Evolutionary conservation across 2,888 invertebrate genomes (phyloP).

Genomic region (Phoronis australis): DNA sequence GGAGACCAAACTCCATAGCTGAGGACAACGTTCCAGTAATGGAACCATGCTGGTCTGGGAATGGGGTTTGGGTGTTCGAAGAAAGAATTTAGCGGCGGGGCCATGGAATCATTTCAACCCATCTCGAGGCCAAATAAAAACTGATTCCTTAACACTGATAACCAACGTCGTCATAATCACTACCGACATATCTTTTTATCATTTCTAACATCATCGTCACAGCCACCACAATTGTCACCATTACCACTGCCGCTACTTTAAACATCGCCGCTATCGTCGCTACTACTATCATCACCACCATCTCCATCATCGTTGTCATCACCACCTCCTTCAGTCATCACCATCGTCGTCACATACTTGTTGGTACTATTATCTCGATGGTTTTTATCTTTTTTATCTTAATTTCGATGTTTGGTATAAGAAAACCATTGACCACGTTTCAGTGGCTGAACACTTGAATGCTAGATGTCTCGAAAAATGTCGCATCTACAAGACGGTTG

Average conservation of each 20-base stretch:
- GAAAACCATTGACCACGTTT: not conserved
- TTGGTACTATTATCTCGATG: not conserved
- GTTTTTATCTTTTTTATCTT: not conserved
- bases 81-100: no score
- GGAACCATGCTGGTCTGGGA: no score
- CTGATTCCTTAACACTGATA: not conserved
- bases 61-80: no score
- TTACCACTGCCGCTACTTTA: not conserved
- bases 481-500: no score
- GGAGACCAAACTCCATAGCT: no score
- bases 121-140: no score
- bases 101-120: no score
- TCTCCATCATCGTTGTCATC: not conserved
- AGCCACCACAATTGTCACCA: not conserved
- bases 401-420: not conserved
- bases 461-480: no score
- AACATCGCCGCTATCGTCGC: not conserved
- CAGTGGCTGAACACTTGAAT: not conserved
- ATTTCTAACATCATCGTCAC: not conserved
- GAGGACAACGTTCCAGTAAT: no score
- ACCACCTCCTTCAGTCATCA: not conserved
- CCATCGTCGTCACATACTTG: not conserved
- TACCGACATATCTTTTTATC: not conserved
- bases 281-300: constrained; percentile 1
- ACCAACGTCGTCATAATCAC: not conserved